Conservation (phyloP, 2,113 vertebrate species). For the Callithrix jacchus region DNA sequence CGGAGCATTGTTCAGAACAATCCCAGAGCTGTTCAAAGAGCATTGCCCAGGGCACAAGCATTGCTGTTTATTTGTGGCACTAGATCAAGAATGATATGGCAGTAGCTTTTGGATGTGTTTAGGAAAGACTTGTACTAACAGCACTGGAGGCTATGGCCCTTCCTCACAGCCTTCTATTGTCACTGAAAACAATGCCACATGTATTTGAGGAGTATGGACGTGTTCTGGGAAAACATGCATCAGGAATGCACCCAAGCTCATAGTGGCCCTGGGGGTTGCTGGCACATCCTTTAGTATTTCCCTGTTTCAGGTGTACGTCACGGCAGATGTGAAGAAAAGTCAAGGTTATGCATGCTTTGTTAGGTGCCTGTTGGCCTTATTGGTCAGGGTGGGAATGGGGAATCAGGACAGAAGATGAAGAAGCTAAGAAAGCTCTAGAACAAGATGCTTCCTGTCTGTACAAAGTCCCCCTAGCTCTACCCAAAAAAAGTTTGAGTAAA, state of each 20-base stretch:
- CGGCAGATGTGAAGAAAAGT: not conserved
- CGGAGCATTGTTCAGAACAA: slow-evolving; percentile 51
- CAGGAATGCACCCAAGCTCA: slow-evolving; percentile 18
- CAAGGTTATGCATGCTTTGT: not conserved
- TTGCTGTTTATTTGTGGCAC: slow-evolving; percentile 57
- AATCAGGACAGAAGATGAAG: not conserved
- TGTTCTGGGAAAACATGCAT: slow-evolving; percentile 28
- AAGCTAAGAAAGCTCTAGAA: not conserved
- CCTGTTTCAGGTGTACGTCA: not conserved
- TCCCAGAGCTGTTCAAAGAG: slow-evolving; percentile 40
- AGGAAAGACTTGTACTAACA: slow-evolving; percentile 59
- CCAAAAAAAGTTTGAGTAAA: not conserved
- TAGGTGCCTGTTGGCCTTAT: not conserved
- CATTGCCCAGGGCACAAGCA: not conserved
- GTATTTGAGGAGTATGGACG: slow-evolving; percentile 36
- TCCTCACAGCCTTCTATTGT: slow-evolving; percentile 6
- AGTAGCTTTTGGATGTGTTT: slow-evolving; percentile 44
- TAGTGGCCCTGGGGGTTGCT: not conserved
- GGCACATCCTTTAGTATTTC: not conserved
- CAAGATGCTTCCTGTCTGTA: not conserved
- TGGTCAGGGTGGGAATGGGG: not conserved
- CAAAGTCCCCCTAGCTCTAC: not conserved
- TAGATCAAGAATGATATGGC: slow-evolving; percentile 57
- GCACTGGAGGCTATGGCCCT: slow-evolving; percentile 19
- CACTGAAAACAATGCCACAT: slow-evolving; percentile 47